These are phyloP conservation scores for Meloidogyne chitwoodi DNA, from an alignment of 1,140 invertebrate genomes.

Conservation along the genomic window DNA sequence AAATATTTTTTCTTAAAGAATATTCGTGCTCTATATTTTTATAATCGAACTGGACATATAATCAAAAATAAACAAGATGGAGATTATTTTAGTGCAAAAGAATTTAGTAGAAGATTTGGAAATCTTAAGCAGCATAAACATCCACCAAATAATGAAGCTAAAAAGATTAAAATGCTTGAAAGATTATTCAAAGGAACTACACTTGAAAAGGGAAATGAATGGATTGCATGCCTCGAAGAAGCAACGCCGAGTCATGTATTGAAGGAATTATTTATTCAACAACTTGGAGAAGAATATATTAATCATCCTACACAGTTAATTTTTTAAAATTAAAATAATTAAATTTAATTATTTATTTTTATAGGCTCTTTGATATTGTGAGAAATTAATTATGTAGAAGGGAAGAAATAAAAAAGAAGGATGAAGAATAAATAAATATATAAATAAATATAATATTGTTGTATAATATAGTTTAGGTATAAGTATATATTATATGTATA, in stretches of 20 bases:
- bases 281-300: not conserved
- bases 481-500: no score
- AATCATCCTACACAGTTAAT: no score
- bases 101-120: not conserved
- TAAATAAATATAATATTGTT: no score
- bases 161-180: not conserved
- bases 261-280: not conserved
- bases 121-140: not conserved
- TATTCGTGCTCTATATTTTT: not conserved
- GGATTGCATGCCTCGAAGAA: not conserved
- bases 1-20: not conserved
- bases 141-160: not conserved
- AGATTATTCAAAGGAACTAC: not conserved
- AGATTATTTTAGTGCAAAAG: not conserved
- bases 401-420: no score
- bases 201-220: not conserved
- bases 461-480: no score
- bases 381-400: no score
- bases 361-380: no score
- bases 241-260: not conserved
- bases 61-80: not conserved
- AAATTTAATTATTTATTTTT: no score
- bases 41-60: not conserved
- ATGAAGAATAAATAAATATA: no score
- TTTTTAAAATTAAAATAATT: no score